Evolutionary conservation across 1,140 invertebrate genomes (phyloP), one percentile per base, ranked within the genome.

Genomic region (Calliphora vicina): DNA sequence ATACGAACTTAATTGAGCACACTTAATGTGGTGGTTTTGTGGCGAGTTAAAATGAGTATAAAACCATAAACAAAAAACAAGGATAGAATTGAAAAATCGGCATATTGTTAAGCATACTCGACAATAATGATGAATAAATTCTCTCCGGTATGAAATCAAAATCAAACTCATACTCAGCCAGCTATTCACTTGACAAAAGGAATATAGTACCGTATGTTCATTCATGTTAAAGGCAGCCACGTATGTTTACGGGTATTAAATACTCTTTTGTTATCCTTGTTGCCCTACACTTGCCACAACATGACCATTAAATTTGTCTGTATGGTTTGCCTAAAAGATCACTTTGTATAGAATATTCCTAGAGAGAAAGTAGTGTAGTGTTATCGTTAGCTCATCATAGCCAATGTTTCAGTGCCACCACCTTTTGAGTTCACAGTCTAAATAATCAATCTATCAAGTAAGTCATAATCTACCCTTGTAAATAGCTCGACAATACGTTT

Each of bases 391-490:
- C 10, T 35, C 0, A 35, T 10, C 45, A 50, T 50, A 12, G 13
- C 45, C 45, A n/a, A 13, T 50, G 12, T 50, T 50, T 50, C 45
- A n/a, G 45, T 50, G 12, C 45, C 45, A 50, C 45, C 45, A 50
- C 45, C 45, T n/a, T 50, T 50, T 17, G 45, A 50, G 45, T 50
- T 50, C 15, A n/a, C 17, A 50, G 45, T 50, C 45, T 13, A 50
- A 50, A 50, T n/a, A 50, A 50, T 80, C 27, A 35, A 76, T 85
- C 87, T 88, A 86, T 87, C 86, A 88, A 88, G 84, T 85, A 82
- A 84, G 83, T 82, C 82, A 82, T 61, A 74, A 74, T 83, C 43
- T 76, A 25, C 61, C 61, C 61, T 67, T 67, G 61, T 67, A 23
- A 67, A 67, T 67, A n/a, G 61, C 61, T 67, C 23, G 20, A 67